Evolutionary conservation across 2,888 invertebrate genomes (phyloP), one percentile per base, ranked within the genome.

Genomic region (Leptinotarsa haldemani): DNA sequence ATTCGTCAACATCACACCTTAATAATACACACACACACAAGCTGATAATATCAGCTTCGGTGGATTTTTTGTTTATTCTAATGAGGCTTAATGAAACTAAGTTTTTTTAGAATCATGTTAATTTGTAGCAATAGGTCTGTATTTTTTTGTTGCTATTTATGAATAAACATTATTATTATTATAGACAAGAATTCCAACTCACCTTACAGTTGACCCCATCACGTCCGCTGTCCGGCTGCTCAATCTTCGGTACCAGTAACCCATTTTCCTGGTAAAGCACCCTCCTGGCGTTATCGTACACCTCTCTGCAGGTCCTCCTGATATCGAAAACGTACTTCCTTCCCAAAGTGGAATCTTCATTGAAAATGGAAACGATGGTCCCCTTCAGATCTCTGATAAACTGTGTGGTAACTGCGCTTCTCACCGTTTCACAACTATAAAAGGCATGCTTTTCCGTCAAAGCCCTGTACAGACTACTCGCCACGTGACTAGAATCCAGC

Each of bases 241-340:
- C 88, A 84, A 87, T 87, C 40, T 82, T 82, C 3, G 82, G 75
- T 47, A 82, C 82, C 70, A 82, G 81, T 65, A 79, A 74, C 25
- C 75, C 79, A 70, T 82, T 85, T 74, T 87, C 87, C 75, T 84
- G 85, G 75, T 87, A 94, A 72, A 95, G 89, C 30, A 92, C 93
- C 73, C 96, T 90, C 1, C 95, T 89, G 1, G 95, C 95, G 84
- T 95, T 93, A 89, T 97, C 97, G 87, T 96, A 95, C 69, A 96
- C 95, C 88, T 97, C 96, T 79, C 95, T 91, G 81, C 95, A 95
- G 56, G 97, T 97, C 82, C 95, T 92, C 70, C 94, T 91, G 81
- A 97, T 96, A 88, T 97, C 96, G 88, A 97, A 97, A 79, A 96
- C 95, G 88, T 96, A 97, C 77, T 95, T 95, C 80, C 95, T 95